A percentile compares a stretch with the other conserved stretches of the same genome.
Evolutionary conservation across 2,888 invertebrate species (phyloP).

Genomic region (Cataglyphis altisquamis): DNA sequence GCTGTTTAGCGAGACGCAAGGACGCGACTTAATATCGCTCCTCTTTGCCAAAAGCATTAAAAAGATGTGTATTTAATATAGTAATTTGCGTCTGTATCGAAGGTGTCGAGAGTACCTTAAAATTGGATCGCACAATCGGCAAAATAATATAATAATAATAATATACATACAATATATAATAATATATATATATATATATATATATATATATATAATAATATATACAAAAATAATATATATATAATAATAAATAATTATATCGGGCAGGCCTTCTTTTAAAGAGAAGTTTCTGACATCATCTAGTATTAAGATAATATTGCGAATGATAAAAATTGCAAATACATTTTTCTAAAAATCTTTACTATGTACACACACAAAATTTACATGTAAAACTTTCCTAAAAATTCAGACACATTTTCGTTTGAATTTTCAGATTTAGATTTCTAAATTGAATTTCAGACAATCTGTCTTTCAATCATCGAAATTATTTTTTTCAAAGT

Average conservation of each 20-base stretch:
- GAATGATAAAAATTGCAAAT: background rate
- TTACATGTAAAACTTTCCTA: too few relatives aligned
- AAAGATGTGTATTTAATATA: conserved; percentile 8
- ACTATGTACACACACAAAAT: too few relatives aligned
- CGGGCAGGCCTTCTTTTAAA: background rate
- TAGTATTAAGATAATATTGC: background rate
- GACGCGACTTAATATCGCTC: conserved; percentile 15
- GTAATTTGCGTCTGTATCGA: background rate
- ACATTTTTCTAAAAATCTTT: background rate
- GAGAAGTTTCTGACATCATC: background rate
- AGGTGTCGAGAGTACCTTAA: background rate
- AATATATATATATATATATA: too few relatives aligned
- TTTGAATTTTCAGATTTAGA: too few relatives aligned
- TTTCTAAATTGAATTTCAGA: too few relatives aligned
- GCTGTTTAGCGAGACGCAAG: conserved; percentile 34
- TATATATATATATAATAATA: too few relatives aligned
- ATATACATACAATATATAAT: too few relatives aligned
- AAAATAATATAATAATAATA: background rate
- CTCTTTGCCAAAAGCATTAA: conserved; percentile 2
- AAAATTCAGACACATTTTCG: too few relatives aligned
- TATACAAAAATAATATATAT: too few relatives aligned
- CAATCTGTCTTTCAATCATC: too few relatives aligned
- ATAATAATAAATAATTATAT: background rate
- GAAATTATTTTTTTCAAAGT: too few relatives aligned
- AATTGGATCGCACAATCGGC: background rate